Percentiles rank a stretch among this genome's conserved stretches.
Conservation (phyloP, 2,113 vertebrate species). For the Eolophus roseicapilla region DNA sequence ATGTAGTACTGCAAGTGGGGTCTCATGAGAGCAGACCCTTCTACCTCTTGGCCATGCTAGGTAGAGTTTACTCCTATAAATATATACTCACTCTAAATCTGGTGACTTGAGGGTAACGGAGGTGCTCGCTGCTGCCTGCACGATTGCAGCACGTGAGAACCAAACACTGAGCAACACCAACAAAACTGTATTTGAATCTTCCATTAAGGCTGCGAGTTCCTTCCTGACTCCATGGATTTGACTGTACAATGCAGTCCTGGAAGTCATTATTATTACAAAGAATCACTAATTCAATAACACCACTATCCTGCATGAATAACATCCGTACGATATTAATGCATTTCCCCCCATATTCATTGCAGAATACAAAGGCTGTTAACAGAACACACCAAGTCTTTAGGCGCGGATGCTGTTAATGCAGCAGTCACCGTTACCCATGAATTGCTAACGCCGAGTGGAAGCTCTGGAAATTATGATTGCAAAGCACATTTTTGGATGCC, state of each 20-base stretch:
- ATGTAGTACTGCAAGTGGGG: not conserved
- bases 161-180: not conserved
- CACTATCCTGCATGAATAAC: not conserved
- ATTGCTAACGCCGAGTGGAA: not conserved
- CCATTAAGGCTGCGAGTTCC: not conserved
- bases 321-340: not conserved
- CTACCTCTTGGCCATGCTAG: not conserved
- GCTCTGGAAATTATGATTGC: not conserved
- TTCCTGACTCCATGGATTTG: not conserved
- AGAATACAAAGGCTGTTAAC: not conserved
- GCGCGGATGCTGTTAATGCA: not conserved
- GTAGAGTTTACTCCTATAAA: not conserved
- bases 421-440: not conserved
- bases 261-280: conserved; percentile 25
- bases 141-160: accelerated
- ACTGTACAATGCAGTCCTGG: not conserved
- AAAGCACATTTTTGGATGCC: conserved; percentile 5
- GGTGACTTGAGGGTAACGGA: too few relatives aligned
- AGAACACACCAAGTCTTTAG: not conserved
- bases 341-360: not conserved
- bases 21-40: not conserved
- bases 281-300: conserved; percentile 24
- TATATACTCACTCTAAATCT: accelerated
- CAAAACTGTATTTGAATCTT: not conserved
- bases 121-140: not conserved